Evolutionary conservation across 1,140 invertebrate species (phyloP).

Genomic region (Sycobia sp.): DNA sequence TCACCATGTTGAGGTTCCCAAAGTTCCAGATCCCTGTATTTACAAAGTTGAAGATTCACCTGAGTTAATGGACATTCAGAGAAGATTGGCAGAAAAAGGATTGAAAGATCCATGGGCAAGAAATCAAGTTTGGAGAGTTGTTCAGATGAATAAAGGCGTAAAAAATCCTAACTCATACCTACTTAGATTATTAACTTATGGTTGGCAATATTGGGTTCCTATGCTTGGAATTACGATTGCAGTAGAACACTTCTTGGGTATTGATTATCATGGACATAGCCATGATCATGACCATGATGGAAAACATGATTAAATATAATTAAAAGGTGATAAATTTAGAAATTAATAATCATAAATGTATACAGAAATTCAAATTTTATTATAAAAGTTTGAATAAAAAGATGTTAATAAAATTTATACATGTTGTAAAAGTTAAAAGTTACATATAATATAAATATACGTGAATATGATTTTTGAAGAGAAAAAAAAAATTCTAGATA

Average conservation of each 20-base stretch:
- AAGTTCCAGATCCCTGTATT: constrained; percentile 71
- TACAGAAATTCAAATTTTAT: neutral
- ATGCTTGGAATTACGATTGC: constrained; percentile 64
- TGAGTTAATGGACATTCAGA: constrained; percentile 66
- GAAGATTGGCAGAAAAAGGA: constrained; percentile 70
- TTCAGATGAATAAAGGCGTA: neutral
- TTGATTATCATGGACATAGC: constrained; percentile 56
- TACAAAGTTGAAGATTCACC: constrained; percentile 76
- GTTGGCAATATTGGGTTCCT: constrained; percentile 68
- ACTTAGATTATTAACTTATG: constrained; percentile 47
- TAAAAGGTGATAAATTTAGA: neutral
- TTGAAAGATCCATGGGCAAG: constrained; percentile 84
- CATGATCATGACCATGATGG: constrained; percentile 46
- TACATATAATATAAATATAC: too few relatives aligned
- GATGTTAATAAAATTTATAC: too few relatives aligned
- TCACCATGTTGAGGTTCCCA: constrained; percentile 58
- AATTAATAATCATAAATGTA: neutral
- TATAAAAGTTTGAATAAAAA: neutral
- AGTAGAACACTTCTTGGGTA: constrained; percentile 61
- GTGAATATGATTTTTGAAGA: too few relatives aligned
- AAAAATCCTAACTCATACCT: neutral
- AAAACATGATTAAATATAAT: constrained; percentile 32
- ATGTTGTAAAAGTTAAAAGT: too few relatives aligned
- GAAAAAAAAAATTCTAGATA: too few relatives aligned
- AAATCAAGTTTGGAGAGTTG: constrained; percentile 76